A percentile compares a stretch with the other conserved stretches of the same genome.
Conservation (phyloP, 2,888 invertebrate genomes). For the Harpalus rubripes region DNA sequence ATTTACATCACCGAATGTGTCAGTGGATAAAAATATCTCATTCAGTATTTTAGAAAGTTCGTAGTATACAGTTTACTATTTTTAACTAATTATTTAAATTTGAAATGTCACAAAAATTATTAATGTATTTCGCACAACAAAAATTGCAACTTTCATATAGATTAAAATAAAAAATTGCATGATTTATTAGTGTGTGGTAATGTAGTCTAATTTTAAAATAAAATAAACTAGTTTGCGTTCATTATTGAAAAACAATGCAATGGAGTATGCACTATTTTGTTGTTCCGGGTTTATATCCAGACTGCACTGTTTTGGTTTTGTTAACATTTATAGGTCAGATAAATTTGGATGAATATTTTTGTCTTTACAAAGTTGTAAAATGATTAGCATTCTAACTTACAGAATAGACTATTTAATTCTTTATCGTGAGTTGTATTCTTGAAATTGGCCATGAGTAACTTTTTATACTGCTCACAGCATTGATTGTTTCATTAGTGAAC, state of each 20-base stretch:
- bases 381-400: slow-evolving; percentile 1
- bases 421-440: background rate
- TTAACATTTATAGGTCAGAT: slow-evolving; percentile 47
- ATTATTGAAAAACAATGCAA: slow-evolving; percentile 21
- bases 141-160: slow-evolving; percentile 32
- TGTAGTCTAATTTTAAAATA: slow-evolving; percentile 12
- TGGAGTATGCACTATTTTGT: background rate
- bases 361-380: slow-evolving; percentile 40
- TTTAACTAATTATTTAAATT: slow-evolving; percentile 45
- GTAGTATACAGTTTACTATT: slow-evolving; percentile 32
- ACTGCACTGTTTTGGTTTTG: slow-evolving; percentile 22
- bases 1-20: slow-evolving; percentile 47
- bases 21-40: slow-evolving; percentile 50
- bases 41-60: slow-evolving; percentile 46
- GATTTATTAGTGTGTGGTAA: background rate
- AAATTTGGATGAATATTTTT: slow-evolving; percentile 39
- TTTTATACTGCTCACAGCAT: background rate
- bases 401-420: background rate
- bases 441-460: slow-evolving; percentile 10
- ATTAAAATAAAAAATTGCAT: background rate
- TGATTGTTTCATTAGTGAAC: slow-evolving; percentile 15
- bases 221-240: background rate
- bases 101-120: slow-evolving; percentile 22
- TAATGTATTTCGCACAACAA: slow-evolving; percentile 33
- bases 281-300: slow-evolving; percentile 41